A percentile compares a stretch with the other conserved stretches of the same genome.
phyloP scores from a whole-genome alignment of 2,888 invertebrate genomes.

The Xanthia icteritia region DNA sequence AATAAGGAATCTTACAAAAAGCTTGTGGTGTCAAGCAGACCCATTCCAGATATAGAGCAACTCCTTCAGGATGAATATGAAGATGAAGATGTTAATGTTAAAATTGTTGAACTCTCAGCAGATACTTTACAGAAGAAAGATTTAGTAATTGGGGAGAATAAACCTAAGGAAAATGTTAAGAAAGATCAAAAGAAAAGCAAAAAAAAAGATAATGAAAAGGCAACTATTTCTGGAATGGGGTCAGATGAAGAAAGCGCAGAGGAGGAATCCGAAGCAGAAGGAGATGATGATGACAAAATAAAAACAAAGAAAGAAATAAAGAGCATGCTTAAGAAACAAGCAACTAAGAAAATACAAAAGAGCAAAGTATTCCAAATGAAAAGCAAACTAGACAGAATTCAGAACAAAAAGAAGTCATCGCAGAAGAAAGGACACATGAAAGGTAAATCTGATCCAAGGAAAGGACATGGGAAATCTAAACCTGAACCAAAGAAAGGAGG shows the following conservation, averaged over 20 bases:
- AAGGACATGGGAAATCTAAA: slow-evolving; percentile 68
- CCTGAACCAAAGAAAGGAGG: slow-evolving; percentile 75
- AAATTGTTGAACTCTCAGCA: slow-evolving; percentile 93
- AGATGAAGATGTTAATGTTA: slow-evolving; percentile 94
- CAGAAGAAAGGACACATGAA: slow-evolving; percentile 81
- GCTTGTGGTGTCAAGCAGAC: slow-evolving; percentile 93
- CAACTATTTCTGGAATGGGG: slow-evolving; percentile 83
- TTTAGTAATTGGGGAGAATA: slow-evolving; percentile 93
- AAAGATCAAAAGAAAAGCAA: slow-evolving; percentile 67
- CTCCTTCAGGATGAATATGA: slow-evolving; percentile 93
- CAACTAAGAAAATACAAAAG: slow-evolving; percentile 93
- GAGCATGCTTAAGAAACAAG: slow-evolving; percentile 92
- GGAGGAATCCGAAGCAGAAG: slow-evolving; percentile 76
- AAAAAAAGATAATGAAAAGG: slow-evolving; percentile 66
- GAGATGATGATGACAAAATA: slow-evolving; percentile 78
- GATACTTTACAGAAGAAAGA: slow-evolving; percentile 93
- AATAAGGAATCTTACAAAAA: slow-evolving; percentile 94
- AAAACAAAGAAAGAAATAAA: slow-evolving; percentile 93
- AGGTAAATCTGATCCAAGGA: slow-evolving; percentile 72
- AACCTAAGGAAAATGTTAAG: slow-evolving; percentile 79
- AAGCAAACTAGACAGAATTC: slow-evolving; percentile 92
- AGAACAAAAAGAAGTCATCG: slow-evolving; percentile 92
- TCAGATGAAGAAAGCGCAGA: slow-evolving; percentile 78
- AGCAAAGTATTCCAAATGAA: slow-evolving; percentile 95
- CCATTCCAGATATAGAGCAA: slow-evolving; percentile 93